Evolutionary conservation across 2,113 vertebrate genomes (phyloP).

Genomic region (Lagenorhynchus albirostris): DNA sequence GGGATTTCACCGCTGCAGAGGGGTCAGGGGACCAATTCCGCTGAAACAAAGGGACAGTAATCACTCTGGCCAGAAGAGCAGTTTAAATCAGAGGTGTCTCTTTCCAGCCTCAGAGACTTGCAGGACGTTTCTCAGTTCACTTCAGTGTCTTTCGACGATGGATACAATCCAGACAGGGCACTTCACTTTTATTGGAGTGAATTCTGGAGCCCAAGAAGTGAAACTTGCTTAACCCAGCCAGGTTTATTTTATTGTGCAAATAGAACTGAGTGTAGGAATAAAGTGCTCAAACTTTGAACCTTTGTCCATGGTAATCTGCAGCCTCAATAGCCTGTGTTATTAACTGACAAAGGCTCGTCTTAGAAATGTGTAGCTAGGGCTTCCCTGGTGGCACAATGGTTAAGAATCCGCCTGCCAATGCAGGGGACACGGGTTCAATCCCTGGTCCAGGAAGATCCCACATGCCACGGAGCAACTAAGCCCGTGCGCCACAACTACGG

Average conservation of each 20-base stretch:
- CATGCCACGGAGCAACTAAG: too few species aligned
- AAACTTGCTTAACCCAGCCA: constrained; percentile 37
- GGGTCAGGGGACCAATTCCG: constrained; percentile 76
- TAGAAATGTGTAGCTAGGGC: background rate
- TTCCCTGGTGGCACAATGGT: too few species aligned
- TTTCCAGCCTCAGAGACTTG: constrained; percentile 55
- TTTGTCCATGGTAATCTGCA: background rate
- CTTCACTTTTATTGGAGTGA: constrained; percentile 46
- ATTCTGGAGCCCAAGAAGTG: constrained; percentile 45
- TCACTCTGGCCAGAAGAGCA: constrained; percentile 60
- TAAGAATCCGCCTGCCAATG: too few species aligned
- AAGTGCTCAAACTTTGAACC: background rate
- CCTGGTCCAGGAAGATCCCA: too few species aligned
- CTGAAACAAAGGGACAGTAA: constrained; percentile 77
- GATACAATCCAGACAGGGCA: constrained; percentile 33
- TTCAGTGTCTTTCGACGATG: constrained; percentile 51
- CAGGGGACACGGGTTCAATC: too few species aligned
- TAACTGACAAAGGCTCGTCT: background rate
- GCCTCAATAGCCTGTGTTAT: background rate
- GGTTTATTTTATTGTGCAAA: constrained; percentile 22
- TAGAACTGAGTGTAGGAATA: background rate
- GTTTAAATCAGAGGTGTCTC: constrained; percentile 63
- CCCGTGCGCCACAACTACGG: too few species aligned
- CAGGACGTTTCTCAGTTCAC: constrained; percentile 57
- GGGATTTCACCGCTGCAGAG: constrained; percentile 79